Evolutionary conservation across 53 echinoderm and acorn worm species (phyloP).

Genomic region (Astropecten irregularis): DNA sequence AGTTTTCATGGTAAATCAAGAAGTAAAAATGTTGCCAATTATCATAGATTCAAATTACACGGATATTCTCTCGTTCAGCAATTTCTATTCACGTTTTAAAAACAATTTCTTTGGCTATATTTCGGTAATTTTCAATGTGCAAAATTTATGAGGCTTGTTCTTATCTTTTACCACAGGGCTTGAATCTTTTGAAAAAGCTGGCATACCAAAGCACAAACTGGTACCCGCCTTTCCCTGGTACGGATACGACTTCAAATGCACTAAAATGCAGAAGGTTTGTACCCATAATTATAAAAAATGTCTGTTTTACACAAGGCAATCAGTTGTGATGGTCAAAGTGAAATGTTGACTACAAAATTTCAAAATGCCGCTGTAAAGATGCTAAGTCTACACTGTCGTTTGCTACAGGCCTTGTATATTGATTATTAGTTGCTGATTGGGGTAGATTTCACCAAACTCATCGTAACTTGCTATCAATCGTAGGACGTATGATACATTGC

Average conservation of each 20-base stretch:
- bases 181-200: constrained; percentile 4
- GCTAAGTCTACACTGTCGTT: not conserved
- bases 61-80: not conserved
- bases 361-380: not conserved
- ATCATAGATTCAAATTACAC: not conserved
- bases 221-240: constrained; percentile 56
- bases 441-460: too few relatives aligned
- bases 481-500: too few relatives aligned
- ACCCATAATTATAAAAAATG: not conserved
- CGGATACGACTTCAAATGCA: constrained; percentile 51
- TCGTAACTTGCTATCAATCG: too few relatives aligned
- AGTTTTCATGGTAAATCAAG: not conserved
- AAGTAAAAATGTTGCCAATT: not conserved
- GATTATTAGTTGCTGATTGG: not conserved
- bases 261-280: constrained; percentile 26
- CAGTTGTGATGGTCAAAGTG: not conserved
- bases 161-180: constrained; percentile 10
- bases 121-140: not conserved
- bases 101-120: not conserved
- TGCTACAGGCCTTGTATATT: not conserved
- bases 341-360: not conserved
- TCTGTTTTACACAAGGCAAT: not conserved
- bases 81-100: too few relatives aligned
- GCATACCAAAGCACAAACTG: constrained; percentile 21
- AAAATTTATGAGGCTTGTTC: too few relatives aligned